Conservation (phyloP, 2,113 vertebrate genomes). For the Puffinus mauretanicus region DNA sequence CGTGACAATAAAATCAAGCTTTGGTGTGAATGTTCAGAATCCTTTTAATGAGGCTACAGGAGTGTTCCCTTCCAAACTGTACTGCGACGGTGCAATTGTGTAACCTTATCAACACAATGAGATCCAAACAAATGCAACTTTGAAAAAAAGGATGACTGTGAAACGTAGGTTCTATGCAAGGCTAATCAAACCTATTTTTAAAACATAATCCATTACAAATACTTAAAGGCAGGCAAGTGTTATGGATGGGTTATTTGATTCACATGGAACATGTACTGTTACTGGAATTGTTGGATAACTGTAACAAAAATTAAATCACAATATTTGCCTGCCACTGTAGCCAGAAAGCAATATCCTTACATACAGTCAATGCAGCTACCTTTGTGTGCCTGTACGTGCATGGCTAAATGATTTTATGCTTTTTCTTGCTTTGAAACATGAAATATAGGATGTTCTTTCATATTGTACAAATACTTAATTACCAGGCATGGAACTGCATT, state of each 20-base stretch:
- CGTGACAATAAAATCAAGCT: not conserved
- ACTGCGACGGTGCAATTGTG: rapidly evolving
- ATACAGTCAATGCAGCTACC: not conserved
- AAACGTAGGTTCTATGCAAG: not conserved
- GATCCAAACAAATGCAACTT: not conserved
- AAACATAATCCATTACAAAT: not conserved
- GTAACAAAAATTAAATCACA: not conserved
- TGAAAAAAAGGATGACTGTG: not conserved
- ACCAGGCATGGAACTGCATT: not conserved
- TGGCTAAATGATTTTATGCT: not conserved
- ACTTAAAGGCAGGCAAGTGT: not conserved
- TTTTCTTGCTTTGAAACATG: not conserved
- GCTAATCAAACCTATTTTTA: not conserved
- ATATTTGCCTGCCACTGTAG: not conserved
- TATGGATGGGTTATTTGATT: not conserved
- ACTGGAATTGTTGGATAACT: not conserved
- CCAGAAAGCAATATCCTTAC: not conserved
- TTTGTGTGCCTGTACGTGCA: not conserved
- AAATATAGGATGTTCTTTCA: not conserved
- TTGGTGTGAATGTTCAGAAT: not conserved
- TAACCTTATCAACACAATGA: not conserved
- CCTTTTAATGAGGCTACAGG: not conserved
- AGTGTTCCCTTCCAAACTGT: not conserved
- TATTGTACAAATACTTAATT: not conserved
- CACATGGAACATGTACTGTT: not conserved